These are phyloP conservation scores for Drosophila algonquin DNA, from an alignment of 2,888 invertebrate species.

Conservation along the genomic window DNA sequence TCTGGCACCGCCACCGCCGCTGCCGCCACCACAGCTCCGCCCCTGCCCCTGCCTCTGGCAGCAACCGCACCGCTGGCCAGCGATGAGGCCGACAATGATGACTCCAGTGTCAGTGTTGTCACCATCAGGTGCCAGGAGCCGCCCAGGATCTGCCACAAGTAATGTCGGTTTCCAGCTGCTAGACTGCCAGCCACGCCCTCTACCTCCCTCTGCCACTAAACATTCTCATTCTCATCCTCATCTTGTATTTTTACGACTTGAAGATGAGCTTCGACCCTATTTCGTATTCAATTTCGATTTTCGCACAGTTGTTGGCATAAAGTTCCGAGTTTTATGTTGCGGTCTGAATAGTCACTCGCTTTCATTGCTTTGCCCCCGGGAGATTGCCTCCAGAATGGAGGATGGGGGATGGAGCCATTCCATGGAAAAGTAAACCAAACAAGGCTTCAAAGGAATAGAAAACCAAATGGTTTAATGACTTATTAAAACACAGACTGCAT, in stretches of 20 bases:
- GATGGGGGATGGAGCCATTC: too few relatives aligned
- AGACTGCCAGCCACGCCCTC: slow-evolving; percentile 4
- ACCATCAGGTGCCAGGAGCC: slow-evolving; percentile 63
- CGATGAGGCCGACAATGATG: slow-evolving; percentile 49
- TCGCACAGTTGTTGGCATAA: slow-evolving; percentile 68
- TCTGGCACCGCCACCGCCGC: slow-evolving; percentile 15
- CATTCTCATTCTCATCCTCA: neutral
- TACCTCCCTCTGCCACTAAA: neutral
- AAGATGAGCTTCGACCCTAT: slow-evolving; percentile 50
- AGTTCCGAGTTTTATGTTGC: slow-evolving; percentile 57
- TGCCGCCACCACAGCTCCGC: slow-evolving; percentile 25
- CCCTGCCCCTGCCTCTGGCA: slow-evolving; percentile 5
- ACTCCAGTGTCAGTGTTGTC: slow-evolving; percentile 58
- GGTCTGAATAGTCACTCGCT: neutral
- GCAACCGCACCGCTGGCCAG: slow-evolving; percentile 42
- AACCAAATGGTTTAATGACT: too few relatives aligned
- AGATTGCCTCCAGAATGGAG: too few relatives aligned
- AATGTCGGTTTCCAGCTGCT: slow-evolving; percentile 51
- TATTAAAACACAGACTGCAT: too few relatives aligned
- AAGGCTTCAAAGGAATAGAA: too few relatives aligned
- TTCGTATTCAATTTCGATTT: slow-evolving; percentile 65
- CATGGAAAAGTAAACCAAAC: too few relatives aligned
- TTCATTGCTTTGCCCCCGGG: too few relatives aligned
- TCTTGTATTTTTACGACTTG: slow-evolving; percentile 48
- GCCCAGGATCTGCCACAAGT: slow-evolving; percentile 72